Conservation (phyloP, 2,888 invertebrate species). For the Catocala fraxini region DNA sequence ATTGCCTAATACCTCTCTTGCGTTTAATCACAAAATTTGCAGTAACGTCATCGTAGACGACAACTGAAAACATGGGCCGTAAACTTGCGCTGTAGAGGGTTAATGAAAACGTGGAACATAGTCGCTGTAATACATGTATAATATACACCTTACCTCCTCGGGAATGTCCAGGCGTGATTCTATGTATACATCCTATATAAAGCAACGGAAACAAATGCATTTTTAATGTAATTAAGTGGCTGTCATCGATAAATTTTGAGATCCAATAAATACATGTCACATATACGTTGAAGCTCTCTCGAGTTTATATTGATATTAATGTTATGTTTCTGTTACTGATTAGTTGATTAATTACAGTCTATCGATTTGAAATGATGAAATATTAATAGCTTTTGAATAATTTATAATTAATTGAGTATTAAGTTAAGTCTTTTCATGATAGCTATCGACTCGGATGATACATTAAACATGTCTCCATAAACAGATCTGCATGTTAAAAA, state of each 20-base stretch:
- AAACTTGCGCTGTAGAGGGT: too few species aligned
- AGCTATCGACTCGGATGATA: slow-evolving; percentile 9
- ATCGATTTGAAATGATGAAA: slow-evolving; percentile 30
- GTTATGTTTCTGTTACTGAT: slow-evolving; percentile 29
- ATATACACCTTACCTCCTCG: too few species aligned
- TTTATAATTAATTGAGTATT: slow-evolving; percentile 37
- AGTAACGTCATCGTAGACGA: too few species aligned
- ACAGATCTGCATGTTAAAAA: slow-evolving; percentile 21
- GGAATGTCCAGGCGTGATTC: too few species aligned
- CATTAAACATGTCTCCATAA: not conserved
- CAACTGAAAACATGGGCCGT: too few species aligned
- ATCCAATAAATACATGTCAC: slow-evolving; percentile 21
- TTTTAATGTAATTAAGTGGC: slow-evolving; percentile 6
- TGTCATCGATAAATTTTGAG: slow-evolving; percentile 22
- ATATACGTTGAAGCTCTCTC: not conserved
- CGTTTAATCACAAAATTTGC: too few species aligned
- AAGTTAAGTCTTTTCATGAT: slow-evolving; percentile 24
- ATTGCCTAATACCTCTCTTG: too few species aligned
- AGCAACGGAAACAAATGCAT: not conserved
- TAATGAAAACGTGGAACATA: too few species aligned
- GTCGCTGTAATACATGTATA: too few species aligned
- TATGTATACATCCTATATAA: too few species aligned
- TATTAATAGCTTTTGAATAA: slow-evolving; percentile 31
- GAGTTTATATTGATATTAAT: slow-evolving; percentile 18
- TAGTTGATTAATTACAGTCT: slow-evolving; percentile 40